phyloP scores from a whole-genome alignment of 2,797 vertebrate species.

The Myotis vivesi region DNA sequence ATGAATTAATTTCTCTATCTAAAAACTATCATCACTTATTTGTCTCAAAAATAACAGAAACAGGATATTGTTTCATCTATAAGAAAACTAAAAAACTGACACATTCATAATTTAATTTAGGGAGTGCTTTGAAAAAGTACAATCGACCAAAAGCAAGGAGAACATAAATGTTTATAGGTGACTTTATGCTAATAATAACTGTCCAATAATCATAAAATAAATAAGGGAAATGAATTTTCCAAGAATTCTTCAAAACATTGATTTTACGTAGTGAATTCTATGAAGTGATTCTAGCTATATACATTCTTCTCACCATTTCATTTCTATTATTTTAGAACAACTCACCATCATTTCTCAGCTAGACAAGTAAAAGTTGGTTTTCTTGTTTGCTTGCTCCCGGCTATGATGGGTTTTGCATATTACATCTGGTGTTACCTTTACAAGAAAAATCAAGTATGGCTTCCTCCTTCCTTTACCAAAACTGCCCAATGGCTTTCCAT shows the following conservation, averaged over 20 bases:
- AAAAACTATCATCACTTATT: not conserved
- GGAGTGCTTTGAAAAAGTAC: not conserved
- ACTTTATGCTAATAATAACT: not conserved
- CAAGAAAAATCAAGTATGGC: not conserved
- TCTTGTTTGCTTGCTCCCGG: not conserved
- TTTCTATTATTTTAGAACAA: not conserved
- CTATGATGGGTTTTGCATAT: not conserved
- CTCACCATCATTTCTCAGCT: not conserved
- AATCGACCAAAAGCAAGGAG: not conserved
- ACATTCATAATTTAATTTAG: not conserved
- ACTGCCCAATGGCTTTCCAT: not conserved
- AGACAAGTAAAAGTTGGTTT: not conserved
- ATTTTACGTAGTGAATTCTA: not conserved
- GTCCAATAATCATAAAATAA: not conserved
- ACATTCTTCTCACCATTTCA: not conserved
- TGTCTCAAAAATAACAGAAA: not conserved
- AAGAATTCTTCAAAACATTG: not conserved
- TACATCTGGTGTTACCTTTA: not conserved
- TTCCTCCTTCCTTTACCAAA: not conserved
- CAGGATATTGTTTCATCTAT: not conserved
- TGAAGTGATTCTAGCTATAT: not conserved
- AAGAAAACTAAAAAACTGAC: not conserved
- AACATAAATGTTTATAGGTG: not conserved
- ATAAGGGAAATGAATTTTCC: not conserved
- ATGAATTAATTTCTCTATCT: not conserved